These are phyloP conservation scores for Caradrina clavipalpis DNA, from an alignment of 2,888 invertebrate species.

Conservation along the genomic window DNA sequence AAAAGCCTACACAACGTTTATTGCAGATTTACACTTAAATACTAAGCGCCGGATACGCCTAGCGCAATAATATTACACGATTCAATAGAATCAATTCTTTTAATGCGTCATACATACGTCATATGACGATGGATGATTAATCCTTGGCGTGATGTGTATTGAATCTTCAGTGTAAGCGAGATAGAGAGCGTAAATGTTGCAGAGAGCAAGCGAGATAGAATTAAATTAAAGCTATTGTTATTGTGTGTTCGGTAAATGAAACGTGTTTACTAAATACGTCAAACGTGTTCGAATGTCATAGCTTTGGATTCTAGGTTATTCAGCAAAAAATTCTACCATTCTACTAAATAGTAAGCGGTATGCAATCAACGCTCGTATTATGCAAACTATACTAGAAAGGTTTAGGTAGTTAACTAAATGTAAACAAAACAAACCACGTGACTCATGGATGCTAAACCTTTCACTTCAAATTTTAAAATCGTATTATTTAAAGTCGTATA, in stretches of 20 bases:
- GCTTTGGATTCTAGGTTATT: constrained; percentile 10
- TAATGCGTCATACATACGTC: constrained; percentile 85
- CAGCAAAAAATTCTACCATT: neutral
- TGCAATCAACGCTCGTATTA: too few relatives aligned
- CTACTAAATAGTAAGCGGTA: too few relatives aligned
- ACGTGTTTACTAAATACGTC: constrained; percentile 39
- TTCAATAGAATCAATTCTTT: constrained; percentile 70
- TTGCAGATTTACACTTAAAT: constrained; percentile 67
- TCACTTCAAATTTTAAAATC: too few relatives aligned
- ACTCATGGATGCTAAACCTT: too few relatives aligned
- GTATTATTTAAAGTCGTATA: too few relatives aligned
- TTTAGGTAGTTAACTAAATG: too few relatives aligned
- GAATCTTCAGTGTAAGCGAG: constrained; percentile 26
- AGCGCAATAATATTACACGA: constrained; percentile 68
- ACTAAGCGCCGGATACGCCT: constrained; percentile 74
- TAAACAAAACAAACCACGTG: too few relatives aligned
- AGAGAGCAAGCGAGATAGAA: constrained; percentile 32
- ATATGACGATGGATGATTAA: constrained; percentile 74
- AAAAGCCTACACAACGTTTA: constrained; percentile 58
- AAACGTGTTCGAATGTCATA: constrained; percentile 47
- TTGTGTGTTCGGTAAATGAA: neutral
- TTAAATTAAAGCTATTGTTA: constrained; percentile 15
- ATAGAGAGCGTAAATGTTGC: neutral
- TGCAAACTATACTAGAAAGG: too few relatives aligned
- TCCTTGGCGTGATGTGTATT: constrained; percentile 52